Conservation (phyloP, 1,140 invertebrate species). For the Drosophila teissieri region DNA sequence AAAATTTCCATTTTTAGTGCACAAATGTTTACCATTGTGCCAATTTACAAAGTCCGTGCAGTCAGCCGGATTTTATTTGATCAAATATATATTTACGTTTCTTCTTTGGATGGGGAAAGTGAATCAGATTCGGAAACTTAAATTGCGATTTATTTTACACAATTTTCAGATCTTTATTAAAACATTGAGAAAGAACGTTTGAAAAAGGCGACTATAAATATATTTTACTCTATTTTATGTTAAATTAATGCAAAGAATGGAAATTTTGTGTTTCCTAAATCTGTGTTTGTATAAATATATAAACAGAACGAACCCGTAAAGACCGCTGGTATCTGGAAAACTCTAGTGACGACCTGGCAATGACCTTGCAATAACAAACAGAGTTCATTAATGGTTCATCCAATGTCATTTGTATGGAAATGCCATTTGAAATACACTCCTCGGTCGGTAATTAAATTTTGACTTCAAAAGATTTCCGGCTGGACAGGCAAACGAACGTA, state of each 20-base stretch:
- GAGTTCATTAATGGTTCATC: conserved; percentile 11
- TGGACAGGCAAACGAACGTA: conserved; percentile 30
- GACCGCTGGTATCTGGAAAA: conserved; percentile 9
- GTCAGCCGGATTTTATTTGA: conserved; percentile 28
- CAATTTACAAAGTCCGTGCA: conserved; percentile 18
- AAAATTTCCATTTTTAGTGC: conserved; percentile 52
- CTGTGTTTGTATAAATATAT: background rate
- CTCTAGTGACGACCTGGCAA: background rate
- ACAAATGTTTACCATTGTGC: conserved; percentile 41
- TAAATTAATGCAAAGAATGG: no score
- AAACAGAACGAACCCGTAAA: conserved; percentile 5
- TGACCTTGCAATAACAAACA: conserved; percentile 8
- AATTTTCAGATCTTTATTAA: background rate
- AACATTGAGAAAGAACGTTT: background rate
- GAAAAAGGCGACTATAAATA: background rate
- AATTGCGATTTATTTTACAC: conserved; percentile 14
- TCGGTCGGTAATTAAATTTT: conserved; percentile 29
- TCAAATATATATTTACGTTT: conserved; percentile 26
- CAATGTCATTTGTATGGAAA: conserved; percentile 24
- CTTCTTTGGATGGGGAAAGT: conserved; percentile 20
- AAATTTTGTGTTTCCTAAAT: background rate
- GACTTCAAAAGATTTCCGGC: conserved; percentile 52
- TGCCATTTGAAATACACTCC: conserved; percentile 33
- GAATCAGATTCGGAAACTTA: conserved; percentile 17
- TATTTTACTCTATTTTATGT: conserved; percentile 1